These are phyloP conservation scores for Philhelius pedissequus DNA, from an alignment of 2,888 invertebrate genomes.

Conservation along the genomic window DNA sequence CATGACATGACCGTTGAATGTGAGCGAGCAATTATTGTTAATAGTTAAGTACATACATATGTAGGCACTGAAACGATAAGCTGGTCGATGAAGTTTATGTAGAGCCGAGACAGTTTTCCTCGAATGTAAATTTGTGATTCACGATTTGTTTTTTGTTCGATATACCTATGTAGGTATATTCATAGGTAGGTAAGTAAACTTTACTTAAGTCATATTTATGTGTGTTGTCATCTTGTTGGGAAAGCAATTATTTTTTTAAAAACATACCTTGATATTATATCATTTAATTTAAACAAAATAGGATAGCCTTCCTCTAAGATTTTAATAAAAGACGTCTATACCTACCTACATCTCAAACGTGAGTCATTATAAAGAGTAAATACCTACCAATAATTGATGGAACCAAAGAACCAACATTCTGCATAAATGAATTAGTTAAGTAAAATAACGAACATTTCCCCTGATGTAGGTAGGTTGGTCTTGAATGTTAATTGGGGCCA, in stretches of 20 bases:
- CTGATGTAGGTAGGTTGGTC: background rate
- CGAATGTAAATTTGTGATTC: conserved; percentile 50
- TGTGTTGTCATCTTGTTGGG: background rate
- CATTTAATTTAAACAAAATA: background rate
- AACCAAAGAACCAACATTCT: background rate
- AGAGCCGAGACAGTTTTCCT: conserved; percentile 23
- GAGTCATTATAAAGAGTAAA: background rate
- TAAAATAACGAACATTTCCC: background rate
- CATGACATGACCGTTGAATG: conserved; percentile 38
- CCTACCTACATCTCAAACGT: background rate
- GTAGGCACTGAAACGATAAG: conserved; percentile 7
- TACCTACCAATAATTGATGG: background rate
- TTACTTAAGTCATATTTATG: background rate
- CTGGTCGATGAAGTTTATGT: background rate
- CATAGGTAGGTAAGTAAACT: background rate
- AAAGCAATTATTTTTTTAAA: background rate
- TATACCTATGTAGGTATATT: too few species aligned
- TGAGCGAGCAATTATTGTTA: conserved; percentile 39
- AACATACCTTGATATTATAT: background rate
- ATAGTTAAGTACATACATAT: too few species aligned
- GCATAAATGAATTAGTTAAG: background rate
- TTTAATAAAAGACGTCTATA: background rate
- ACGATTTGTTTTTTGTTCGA: conserved; percentile 20
- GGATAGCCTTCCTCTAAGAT: background rate
- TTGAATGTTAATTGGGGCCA: background rate